Percentiles rank a stretch among this genome's conserved stretches.
These are phyloP conservation scores for Dorcus parallelipipedus DNA, from an alignment of 2,888 invertebrate genomes.

Conservation along the genomic window DNA sequence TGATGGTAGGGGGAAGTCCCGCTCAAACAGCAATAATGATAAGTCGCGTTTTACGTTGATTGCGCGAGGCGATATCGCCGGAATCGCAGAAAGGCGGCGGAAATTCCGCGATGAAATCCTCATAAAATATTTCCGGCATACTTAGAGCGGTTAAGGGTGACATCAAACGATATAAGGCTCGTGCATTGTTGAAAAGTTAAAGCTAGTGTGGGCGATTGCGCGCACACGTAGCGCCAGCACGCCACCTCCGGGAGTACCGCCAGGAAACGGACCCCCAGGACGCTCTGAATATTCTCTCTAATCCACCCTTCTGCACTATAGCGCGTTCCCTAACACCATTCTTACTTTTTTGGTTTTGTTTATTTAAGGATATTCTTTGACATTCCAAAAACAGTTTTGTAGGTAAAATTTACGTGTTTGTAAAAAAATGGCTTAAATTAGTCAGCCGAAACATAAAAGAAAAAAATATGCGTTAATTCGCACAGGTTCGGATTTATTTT, in stretches of 20 bases:
- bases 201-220: constrained; percentile 13
- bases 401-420: no score
- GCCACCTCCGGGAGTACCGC: constrained; percentile 28
- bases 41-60: no score
- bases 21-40: no score
- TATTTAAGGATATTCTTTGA: no score
- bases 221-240: constrained; percentile 23
- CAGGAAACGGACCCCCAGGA: constrained; percentile 29
- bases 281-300: constrained; percentile 28
- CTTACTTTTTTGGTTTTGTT: not conserved
- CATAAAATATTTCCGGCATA: constrained; percentile 27
- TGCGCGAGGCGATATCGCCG: no score
- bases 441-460: no score
- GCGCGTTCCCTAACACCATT: not conserved
- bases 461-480: no score
- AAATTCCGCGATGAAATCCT: constrained; percentile 23
- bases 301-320: constrained; percentile 13
- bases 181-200: constrained; percentile 30
- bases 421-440: no score
- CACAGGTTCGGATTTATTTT: no score
- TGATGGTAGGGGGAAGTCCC: no score
- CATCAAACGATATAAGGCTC: constrained; percentile 27
- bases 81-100: not conserved
- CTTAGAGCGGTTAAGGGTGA: constrained; percentile 27
- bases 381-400: no score